Conservation (phyloP, 2,888 invertebrate species). For the Himalopsyche tibetana region DNA sequence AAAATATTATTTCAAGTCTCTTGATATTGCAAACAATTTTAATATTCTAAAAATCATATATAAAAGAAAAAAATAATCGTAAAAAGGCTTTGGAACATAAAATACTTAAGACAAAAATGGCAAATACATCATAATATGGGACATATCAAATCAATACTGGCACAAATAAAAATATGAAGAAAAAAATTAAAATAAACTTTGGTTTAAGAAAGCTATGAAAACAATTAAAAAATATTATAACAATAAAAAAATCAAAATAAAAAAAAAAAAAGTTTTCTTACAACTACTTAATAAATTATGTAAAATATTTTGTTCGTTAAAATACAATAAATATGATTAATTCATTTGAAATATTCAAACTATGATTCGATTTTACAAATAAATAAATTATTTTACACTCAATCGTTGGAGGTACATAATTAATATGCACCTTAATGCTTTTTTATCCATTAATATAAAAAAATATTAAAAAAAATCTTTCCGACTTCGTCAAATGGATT, state of each 20-base stretch:
- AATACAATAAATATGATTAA: not conserved
- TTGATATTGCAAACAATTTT: conserved; percentile 7
- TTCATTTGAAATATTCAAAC: not conserved
- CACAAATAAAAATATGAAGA: conserved; percentile 50
- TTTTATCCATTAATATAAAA: not conserved
- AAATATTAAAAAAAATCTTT: not conserved
- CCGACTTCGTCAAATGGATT: not conserved
- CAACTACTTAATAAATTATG: conserved; percentile 47
- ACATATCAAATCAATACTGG: conserved; percentile 55
- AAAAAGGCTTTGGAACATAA: conserved; percentile 46
- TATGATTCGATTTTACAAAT: not conserved
- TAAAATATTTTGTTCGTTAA: not conserved
- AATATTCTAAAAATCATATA: conserved; percentile 47
- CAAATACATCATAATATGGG: conserved; percentile 45
- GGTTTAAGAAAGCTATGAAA: conserved; percentile 48
- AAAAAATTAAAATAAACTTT: conserved; percentile 50
- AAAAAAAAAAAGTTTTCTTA: conserved; percentile 52
- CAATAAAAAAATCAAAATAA: conserved; percentile 25
- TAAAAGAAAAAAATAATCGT: conserved; percentile 45
- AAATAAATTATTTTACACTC: not conserved
- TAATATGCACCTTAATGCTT: not conserved
- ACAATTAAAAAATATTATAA: conserved; percentile 47
- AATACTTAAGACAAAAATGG: conserved; percentile 52
- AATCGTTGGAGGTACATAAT: not conserved
- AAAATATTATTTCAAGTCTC: conserved; percentile 10